These are phyloP conservation scores for Oryzias javanicus DNA, from an alignment of 2,113 vertebrate species.

Conservation along the genomic window DNA sequence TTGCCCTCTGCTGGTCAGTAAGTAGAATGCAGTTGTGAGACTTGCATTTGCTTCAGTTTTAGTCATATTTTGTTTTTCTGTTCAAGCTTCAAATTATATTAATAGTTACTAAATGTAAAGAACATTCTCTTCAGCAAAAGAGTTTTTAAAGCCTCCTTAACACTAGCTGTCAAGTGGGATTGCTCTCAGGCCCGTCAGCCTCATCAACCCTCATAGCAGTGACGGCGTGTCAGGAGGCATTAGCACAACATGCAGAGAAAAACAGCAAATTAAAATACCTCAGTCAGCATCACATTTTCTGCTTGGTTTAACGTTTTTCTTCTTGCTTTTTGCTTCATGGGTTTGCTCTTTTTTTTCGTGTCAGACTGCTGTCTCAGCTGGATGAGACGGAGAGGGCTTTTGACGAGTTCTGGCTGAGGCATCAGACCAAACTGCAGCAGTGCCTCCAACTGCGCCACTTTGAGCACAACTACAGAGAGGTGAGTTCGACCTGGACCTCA, in stretches of 20 bases:
- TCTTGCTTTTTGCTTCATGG: not conserved
- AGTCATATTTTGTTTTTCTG: not conserved
- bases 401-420: constrained; percentile 94
- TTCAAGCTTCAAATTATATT: too few species aligned
- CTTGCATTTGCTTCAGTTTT: not conserved
- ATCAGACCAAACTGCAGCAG: constrained; percentile 92
- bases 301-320: not conserved
- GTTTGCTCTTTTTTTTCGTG: not conserved
- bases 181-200: not conserved
- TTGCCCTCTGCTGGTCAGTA: not conserved
- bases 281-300: not conserved
- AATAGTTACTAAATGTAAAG: too few species aligned
- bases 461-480: constrained; percentile 93
- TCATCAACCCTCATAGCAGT: constrained; percentile 3
- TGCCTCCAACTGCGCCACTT: constrained; percentile 91
- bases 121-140: too few species aligned
- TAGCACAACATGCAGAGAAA: not conserved
- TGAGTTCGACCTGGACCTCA: constrained; percentile 56
- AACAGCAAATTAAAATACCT: constrained; percentile 4
- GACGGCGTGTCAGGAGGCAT: constrained; percentile 10
- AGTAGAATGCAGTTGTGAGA: not conserved
- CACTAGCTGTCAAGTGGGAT: too few species aligned
- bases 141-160: too few species aligned
- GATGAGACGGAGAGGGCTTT: constrained; percentile 92
- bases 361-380: constrained; percentile 89